Percentiles rank a stretch among this genome's conserved stretches.
phyloP scores from a whole-genome alignment of 2,888 invertebrate genomes.

The Xanthorhoe spadicearia region DNA sequence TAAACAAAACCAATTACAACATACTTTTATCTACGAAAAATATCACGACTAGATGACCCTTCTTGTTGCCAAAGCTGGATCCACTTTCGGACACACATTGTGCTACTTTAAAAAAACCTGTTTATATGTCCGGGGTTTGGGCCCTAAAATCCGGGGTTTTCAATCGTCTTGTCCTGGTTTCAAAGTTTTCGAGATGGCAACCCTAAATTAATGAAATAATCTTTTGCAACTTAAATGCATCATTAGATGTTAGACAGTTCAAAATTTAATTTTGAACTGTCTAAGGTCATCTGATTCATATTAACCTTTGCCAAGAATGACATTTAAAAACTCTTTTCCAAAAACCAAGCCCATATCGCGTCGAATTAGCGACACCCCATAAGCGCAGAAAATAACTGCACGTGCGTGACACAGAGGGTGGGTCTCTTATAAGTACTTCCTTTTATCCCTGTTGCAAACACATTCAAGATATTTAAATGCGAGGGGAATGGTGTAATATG shows the following conservation, averaged over 20 bases:
- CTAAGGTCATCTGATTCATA: not conserved
- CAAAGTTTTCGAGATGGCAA: too few species aligned
- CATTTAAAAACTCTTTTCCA: constrained; percentile 20
- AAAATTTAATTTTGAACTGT: not conserved
- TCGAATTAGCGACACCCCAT: constrained; percentile 56
- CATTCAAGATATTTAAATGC: constrained; percentile 42
- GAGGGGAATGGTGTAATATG: constrained; percentile 32
- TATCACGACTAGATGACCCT: too few species aligned
- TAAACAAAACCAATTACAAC: too few species aligned
- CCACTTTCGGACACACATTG: too few species aligned
- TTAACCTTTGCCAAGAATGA: constrained; percentile 5
- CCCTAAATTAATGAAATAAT: too few species aligned
- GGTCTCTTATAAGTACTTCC: constrained; percentile 54
- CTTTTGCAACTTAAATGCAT: not conserved
- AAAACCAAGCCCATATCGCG: constrained; percentile 35
- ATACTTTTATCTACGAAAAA: too few species aligned
- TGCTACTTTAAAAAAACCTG: too few species aligned
- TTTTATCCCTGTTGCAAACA: constrained; percentile 40
- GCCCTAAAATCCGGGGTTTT: too few species aligned
- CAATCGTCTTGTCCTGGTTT: too few species aligned
- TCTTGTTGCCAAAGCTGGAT: too few species aligned
- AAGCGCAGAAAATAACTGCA: constrained; percentile 68
- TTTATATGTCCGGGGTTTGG: too few species aligned
- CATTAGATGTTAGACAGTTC: too few species aligned
- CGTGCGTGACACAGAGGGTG: constrained; percentile 65